Percentiles rank a stretch among this genome's conserved stretches.
Conservation (phyloP, 1,140 invertebrate genomes). For the Daktulosphaira vitifoliae region DNA sequence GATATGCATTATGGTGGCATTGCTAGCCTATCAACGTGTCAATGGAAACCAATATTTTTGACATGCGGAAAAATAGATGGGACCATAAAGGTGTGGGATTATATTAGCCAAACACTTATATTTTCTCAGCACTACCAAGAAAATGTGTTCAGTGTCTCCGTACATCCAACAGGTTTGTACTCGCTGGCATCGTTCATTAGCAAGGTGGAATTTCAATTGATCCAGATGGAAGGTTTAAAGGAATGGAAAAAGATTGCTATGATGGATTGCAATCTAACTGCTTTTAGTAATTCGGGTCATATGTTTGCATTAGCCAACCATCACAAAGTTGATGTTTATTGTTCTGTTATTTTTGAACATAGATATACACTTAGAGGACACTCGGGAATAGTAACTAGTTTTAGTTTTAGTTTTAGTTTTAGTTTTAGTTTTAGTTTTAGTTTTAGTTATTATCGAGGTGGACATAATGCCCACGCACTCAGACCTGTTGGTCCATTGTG, state of each 20-base stretch:
- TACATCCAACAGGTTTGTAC: constrained; percentile 74
- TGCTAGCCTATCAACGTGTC: constrained; percentile 67
- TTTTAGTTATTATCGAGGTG: too few species aligned
- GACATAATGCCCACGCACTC: too few species aligned
- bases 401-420: too few species aligned
- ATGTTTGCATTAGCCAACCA: constrained; percentile 70
- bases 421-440: too few species aligned
- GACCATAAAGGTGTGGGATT: constrained; percentile 82
- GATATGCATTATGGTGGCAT: constrained; percentile 71
- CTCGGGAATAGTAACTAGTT: constrained; percentile 54
- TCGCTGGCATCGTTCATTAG: constrained; percentile 82
- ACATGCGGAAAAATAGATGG: constrained; percentile 71
- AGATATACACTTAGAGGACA: constrained; percentile 68
- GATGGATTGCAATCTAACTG: constrained; percentile 56
- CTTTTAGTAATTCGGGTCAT: constrained; percentile 71
- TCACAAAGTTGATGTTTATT: constrained; percentile 69
- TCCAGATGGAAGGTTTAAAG: constrained; percentile 76
- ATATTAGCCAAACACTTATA: constrained; percentile 65
- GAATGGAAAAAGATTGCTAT: constrained; percentile 65
- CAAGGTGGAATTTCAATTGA: constrained; percentile 73
- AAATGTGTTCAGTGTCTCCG: constrained; percentile 63
- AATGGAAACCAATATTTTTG: constrained; percentile 80
- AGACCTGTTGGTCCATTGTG: too few species aligned
- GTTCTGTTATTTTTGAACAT: constrained; percentile 62
- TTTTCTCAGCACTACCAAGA: constrained; percentile 71